phyloP scores from a whole-genome alignment of 2,888 invertebrate species.

The Chrysolina oricalcia region DNA sequence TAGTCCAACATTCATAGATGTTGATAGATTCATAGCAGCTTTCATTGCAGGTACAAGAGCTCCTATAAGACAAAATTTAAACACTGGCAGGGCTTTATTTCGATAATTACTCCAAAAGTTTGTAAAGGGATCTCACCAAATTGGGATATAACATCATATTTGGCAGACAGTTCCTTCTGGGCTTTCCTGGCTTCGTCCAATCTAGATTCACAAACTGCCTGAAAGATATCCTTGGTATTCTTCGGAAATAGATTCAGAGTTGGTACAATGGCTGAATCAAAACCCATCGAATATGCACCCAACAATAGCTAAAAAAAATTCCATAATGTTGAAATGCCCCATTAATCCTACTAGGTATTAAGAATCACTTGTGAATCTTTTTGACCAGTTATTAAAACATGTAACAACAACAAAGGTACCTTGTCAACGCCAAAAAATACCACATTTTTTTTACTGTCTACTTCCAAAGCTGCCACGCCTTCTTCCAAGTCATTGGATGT shows the following conservation, averaged over 20 bases:
- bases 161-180: conserved; percentile 73
- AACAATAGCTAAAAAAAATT: conserved; percentile 75
- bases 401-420: conserved; percentile 69
- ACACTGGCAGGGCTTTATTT: conserved; percentile 5
- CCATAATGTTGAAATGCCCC: too few species aligned
- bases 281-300: conserved; percentile 80
- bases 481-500: conserved; percentile 83
- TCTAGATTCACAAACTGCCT: conserved; percentile 71
- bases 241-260: conserved; percentile 80
- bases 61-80: conserved; percentile 69
- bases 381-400: too few species aligned
- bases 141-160: conserved; percentile 72
- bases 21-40: conserved; percentile 77
- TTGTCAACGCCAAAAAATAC: conserved; percentile 78
- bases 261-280: conserved; percentile 83
- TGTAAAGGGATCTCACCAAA: conserved; percentile 71
- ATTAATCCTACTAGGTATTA: not conserved
- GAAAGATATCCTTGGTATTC: conserved; percentile 75
- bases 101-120: not conserved
- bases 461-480: conserved; percentile 71
- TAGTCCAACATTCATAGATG: conserved; percentile 78
- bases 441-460: conserved; percentile 52
- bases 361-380: conserved; percentile 6
- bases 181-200: conserved; percentile 72
- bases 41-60: conserved; percentile 83